Base-by-base conservation (phyloP, 2,888 invertebrate genomes). In the Hirtodrosophila trivittata region DNA sequence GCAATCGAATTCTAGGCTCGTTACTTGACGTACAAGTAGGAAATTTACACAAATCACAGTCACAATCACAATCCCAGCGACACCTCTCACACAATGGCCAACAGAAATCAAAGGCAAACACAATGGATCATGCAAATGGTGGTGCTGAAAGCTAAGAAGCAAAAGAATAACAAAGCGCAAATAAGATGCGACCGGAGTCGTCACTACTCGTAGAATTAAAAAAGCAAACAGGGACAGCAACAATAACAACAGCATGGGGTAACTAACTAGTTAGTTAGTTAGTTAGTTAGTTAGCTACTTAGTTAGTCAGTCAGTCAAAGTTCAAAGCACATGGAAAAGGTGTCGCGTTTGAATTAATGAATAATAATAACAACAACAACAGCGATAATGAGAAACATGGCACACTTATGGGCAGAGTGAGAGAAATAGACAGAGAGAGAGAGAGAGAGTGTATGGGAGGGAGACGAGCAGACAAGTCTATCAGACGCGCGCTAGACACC, bases 311-410 rank as follows among this genome's bases (percentile, higher is more conserved):
- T 62, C 70, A 35, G 68, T 71, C 74, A 70, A 66, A 70, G 69
- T 73, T 73, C 62, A 59, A 42, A 55, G 51, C 49, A 54, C 42
- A 56, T 70, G 54, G 64, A 67, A 75, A 72, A 84, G 75, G 66
- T 81, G 84, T 78, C 74, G 64, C 60, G 47, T 49, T 80, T 82
- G 83, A 82, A 73, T 82, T 85, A 71, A 85, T 86, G 66, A 82
- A 66, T 47, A 73, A 51, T 41, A 63, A 35, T 12, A 72, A 54
- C 45, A 63, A 35, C 16, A 57, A 51, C 47, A 52, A 55, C 55
- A 50, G 46, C 30, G 21, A 45, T 64, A 65, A 55, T 49, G 58
- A 45, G 58, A 59, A 21, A 55, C 56, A 54, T 66, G 67, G 70
- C 77, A 74, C 66, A 66, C 70, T 75, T 77, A 63, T 69, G 12